Base-by-base conservation (phyloP, 1,140 invertebrate genomes). In the Drosophila simulans region DNA sequence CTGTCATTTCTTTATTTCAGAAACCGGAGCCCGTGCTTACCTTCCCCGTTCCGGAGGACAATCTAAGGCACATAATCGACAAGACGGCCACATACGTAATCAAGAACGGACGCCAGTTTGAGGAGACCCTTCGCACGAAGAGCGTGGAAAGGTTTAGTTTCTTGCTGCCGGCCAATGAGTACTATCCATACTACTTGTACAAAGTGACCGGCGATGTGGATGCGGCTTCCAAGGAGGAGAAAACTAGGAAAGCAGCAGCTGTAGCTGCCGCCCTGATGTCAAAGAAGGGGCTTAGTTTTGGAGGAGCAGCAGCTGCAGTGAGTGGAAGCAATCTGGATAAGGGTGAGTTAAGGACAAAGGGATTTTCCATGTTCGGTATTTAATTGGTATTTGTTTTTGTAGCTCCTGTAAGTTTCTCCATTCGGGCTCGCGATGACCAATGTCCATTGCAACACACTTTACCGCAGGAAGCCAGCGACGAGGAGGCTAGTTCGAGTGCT, bases 21-120 rank as follows among this genome's bases (percentile, higher is more conserved):
- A 56, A 70, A 15, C 70, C 82, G 0, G 76, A 80, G n/a, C 70
- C 86, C 1, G 48, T 85, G 10, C 93, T 93, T 0, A 92, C 93
- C 0, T 94, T 95, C 31, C 93, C 94, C 17, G 93, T 94, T 7
- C 96, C 97, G 15, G 95, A 97, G 0, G 95, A 95, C 10, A 97
- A 97, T 59, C 93, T 97, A 5, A 95, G 97, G 88, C 94, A 96
- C 42, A 96, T 99, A 7, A 97, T 99, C 52, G 97, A 99, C 91
- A 98, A 98, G 93, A 98, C 99, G 95, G 98, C 98, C 2, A 95
- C 95, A 60, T 99, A 99, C 91, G 98, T 99, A 0, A 96, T 96
- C 0, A 98, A 98, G 83, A 99, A 99, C 93, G 98, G 98, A 0
- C 94, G 95, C 49, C 97, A 98, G 77, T 99, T 99, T 92, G 98